Evolutionary conservation across 2,113 vertebrate genomes (phyloP).

Genomic region (Thalassoma bifasciatum): DNA sequence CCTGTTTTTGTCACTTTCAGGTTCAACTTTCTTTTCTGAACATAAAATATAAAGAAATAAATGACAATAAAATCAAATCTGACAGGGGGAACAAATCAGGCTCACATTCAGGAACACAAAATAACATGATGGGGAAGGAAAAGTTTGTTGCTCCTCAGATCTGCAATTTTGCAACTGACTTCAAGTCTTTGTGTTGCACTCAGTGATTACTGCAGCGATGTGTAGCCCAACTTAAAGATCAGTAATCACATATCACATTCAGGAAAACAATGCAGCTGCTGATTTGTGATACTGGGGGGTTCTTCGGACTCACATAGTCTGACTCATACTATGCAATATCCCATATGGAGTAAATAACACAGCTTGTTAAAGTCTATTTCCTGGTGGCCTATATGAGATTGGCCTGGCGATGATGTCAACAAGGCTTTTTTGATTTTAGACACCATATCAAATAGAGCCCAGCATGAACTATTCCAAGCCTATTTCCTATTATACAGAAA

Average conservation of each 20-base stretch:
- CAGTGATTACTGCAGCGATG: slow-evolving; percentile 32
- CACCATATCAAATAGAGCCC: not conserved
- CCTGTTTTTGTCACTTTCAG: not conserved
- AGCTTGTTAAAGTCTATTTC: not conserved
- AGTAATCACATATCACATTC: not conserved
- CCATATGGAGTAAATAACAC: not conserved
- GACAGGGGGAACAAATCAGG: slow-evolving; percentile 21
- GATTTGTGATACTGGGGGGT: slow-evolving; percentile 56
- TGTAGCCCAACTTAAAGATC: not conserved
- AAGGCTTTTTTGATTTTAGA: too few species aligned
- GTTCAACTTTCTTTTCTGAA: not conserved
- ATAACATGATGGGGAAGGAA: not conserved
- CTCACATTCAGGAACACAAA: slow-evolving; percentile 24
- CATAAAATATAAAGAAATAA: not conserved
- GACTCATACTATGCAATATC: slow-evolving; percentile 13
- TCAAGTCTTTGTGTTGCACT: slow-evolving; percentile 8
- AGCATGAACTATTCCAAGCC: too few species aligned
- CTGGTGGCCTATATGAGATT: too few species aligned
- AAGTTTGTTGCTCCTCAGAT: not conserved
- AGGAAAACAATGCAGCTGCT: slow-evolving; percentile 67
- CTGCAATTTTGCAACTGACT: slow-evolving; percentile 34
- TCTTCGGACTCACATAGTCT: slow-evolving; percentile 23
- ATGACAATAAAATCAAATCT: not conserved
- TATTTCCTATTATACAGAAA: too few species aligned
- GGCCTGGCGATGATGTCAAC: too few species aligned